Base-by-base conservation (phyloP, 2,888 invertebrate species). In the Drosophila robusta region DNA sequence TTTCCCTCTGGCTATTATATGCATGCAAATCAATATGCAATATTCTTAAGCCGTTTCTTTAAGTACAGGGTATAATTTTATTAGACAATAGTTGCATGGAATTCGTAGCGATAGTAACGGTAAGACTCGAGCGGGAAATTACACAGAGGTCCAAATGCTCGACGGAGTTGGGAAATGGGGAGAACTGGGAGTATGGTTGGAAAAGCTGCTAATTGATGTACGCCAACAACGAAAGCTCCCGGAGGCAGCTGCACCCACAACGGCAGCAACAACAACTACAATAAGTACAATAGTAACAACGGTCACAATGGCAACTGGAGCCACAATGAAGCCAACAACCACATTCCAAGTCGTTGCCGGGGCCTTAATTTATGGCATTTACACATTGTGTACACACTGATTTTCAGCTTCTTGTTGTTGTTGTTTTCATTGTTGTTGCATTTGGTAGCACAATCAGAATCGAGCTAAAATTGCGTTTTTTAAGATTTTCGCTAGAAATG, bases 131-230 rank as follows among this genome's bases (percentile, higher is more conserved):
- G 6, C 22, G 34, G 66, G 8, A 32, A 50, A 45, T 32, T 45
- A 38, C 9, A 26, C 39, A 36, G 29, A 74, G 50, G 42, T 46
- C 29, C 56, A 26, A 22, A 44, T 49, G n/a, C 54, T 54, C 44
- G 29, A 44, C 11, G 24, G 16, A 46, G 50, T 50, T 50, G 45
- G 9, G 16, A 0, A 24, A 24, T 16, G 9, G 8, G 12, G 1
- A 39, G 9, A 16, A 16, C 7, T 9, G n/a, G 34, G 26, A 26
- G 9, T 32, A 18, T 14, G 36, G 36, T 50, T 42, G 24, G 38
- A 36, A 68, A 58, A 46, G 41, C 52, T 57, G 56, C 61, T 72
- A 75, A 72, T 72, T 72, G 75, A 54, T 72, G 72, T 41, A 41
- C 16, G 29, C 55, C 8, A 22, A 36, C 51, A 61, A 42, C 8